phyloP scores from a whole-genome alignment of 2,113 vertebrate species.

The Pangasianodon hypophthalmus region DNA sequence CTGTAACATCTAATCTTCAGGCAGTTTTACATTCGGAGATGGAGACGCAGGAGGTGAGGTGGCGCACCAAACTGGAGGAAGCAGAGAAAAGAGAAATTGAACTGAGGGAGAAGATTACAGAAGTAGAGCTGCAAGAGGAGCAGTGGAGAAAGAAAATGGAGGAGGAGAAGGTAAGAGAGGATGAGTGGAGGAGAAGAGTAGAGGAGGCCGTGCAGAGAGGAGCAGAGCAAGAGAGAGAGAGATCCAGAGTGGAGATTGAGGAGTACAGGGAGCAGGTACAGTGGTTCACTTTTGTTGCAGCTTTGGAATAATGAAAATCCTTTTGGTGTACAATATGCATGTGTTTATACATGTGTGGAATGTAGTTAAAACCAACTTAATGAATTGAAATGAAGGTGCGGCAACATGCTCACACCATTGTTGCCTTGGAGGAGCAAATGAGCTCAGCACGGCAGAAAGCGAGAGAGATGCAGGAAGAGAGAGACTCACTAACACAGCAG shows the following conservation, averaged over 20 bases:
- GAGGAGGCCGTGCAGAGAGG: constrained; percentile 48
- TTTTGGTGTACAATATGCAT: background rate
- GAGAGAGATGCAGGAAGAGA: constrained; percentile 41
- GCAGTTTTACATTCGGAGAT: constrained; percentile 35
- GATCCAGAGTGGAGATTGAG: constrained; percentile 56
- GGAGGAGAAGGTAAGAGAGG: constrained; percentile 50
- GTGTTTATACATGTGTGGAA: background rate
- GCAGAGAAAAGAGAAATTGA: constrained; percentile 31
- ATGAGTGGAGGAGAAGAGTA: constrained; percentile 40
- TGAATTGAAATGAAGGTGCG: constrained; percentile 54
- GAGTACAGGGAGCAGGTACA: constrained; percentile 74
- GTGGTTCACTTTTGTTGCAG: background rate
- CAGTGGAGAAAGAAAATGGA: constrained; percentile 41
- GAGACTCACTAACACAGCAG: constrained; percentile 43
- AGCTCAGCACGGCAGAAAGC: constrained; percentile 52
- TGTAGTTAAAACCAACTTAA: background rate
- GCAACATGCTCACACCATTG: constrained; percentile 79
- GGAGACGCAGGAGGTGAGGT: constrained; percentile 20
- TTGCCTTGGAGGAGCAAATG: constrained; percentile 73
- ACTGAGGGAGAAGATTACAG: constrained; percentile 40
- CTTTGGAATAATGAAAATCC: background rate
- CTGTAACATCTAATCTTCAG: constrained; percentile 7
- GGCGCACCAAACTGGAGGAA: constrained; percentile 39
- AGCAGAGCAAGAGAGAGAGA: constrained; percentile 57
- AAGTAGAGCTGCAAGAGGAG: constrained; percentile 33